These are phyloP conservation scores for Lucinisca nassula DNA, from an alignment of 2,888 invertebrate genomes.

Conservation along the genomic window DNA sequence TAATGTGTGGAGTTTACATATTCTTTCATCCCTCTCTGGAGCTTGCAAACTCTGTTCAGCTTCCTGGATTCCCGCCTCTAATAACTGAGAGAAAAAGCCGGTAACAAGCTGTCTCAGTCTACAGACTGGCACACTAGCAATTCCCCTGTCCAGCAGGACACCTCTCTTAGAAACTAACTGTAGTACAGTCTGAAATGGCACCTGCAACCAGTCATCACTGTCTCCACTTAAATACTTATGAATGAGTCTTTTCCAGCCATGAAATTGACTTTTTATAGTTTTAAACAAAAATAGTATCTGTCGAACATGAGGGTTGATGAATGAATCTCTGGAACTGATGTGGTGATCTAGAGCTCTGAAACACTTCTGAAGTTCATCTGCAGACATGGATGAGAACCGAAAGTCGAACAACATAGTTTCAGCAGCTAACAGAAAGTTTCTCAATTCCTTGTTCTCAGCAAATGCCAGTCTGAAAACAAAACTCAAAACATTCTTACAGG, in stretches of 20 bases:
- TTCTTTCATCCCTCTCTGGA: conserved; percentile 52
- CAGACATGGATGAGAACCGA: conserved; percentile 78
- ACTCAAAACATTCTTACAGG: not conserved
- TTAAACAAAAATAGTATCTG: conserved; percentile 43
- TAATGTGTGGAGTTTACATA: not conserved
- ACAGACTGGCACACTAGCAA: conserved; percentile 89
- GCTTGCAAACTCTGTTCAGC: conserved; percentile 31
- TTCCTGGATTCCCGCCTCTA: conserved; percentile 60
- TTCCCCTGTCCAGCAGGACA: conserved; percentile 89
- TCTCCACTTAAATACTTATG: conserved; percentile 69
- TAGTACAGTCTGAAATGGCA: conserved; percentile 90
- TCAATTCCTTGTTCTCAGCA: conserved; percentile 68
- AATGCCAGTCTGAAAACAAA: conserved; percentile 75
- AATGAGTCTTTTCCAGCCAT: conserved; percentile 71
- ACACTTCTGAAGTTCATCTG: conserved; percentile 73
- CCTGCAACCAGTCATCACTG: conserved; percentile 84
- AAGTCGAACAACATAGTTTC: conserved; percentile 80
- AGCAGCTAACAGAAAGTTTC: conserved; percentile 75
- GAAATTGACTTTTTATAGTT: conserved; percentile 26
- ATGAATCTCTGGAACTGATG: not conserved
- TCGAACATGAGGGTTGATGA: not conserved
- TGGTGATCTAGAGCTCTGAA: conserved; percentile 60
- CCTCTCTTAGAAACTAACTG: conserved; percentile 89
- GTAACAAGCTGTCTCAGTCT: conserved; percentile 73
- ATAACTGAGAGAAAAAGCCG: conserved; percentile 70